Conservation (phyloP, 2,113 vertebrate species). For the Pterocles burchelli region DNA sequence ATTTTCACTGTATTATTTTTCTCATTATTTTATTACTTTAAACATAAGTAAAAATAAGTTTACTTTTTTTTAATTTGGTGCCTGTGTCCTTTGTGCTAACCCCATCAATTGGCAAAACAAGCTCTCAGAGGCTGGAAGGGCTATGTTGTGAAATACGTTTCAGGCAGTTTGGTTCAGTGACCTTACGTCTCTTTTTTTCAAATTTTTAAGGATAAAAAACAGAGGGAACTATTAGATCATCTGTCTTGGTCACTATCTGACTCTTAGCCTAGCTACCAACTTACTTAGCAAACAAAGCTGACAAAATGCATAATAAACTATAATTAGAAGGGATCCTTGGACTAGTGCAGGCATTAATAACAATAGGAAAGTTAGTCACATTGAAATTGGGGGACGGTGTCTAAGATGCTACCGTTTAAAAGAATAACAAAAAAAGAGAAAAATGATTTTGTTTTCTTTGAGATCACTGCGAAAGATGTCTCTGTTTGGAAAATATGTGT, state of each 20-base stretch:
- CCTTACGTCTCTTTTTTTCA: background rate
- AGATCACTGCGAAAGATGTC: conserved; percentile 14
- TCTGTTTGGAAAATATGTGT: conserved; percentile 33
- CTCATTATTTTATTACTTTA: no score
- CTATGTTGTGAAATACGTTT: background rate
- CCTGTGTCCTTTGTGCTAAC: no score
- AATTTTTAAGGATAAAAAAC: background rate
- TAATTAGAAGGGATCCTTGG: background rate
- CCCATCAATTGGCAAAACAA: background rate
- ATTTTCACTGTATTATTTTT: no score
- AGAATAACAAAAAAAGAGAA: conserved; percentile 9
- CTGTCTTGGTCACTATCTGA: background rate
- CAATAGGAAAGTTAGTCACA: background rate
- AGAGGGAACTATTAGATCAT: background rate
- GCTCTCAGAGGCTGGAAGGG: background rate
- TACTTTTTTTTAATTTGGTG: no score
- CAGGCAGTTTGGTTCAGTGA: background rate
- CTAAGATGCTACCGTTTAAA: conserved; percentile 29
- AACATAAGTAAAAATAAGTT: no score
- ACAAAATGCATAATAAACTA: background rate
- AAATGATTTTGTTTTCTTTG: conserved; percentile 19
- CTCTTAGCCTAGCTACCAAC: background rate
- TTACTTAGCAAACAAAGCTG: background rate
- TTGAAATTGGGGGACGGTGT: background rate
- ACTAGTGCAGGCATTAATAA: background rate